phyloP scores from a whole-genome alignment of 2,888 invertebrate species.

The Ochlodes sylvanus region DNA sequence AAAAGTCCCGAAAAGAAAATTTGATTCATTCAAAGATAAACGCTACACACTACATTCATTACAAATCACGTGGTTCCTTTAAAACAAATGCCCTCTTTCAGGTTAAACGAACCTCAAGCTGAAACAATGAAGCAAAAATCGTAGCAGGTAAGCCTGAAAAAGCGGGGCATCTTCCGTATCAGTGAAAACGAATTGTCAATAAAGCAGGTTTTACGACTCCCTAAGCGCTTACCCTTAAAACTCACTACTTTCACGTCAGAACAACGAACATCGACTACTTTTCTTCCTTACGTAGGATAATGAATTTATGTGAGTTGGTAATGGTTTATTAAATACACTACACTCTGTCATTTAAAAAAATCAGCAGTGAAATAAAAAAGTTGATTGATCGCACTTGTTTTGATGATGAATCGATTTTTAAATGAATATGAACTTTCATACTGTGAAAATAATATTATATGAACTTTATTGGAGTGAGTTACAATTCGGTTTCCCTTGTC shows the following conservation, averaged over 20 bases:
- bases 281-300: slow-evolving; percentile 8
- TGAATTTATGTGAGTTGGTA: slow-evolving; percentile 20
- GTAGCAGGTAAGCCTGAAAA: slow-evolving; percentile 50
- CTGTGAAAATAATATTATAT: too few relatives aligned
- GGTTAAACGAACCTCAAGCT: slow-evolving; percentile 30
- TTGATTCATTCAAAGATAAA: neutral
- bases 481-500: too few relatives aligned
- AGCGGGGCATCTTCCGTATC: slow-evolving; percentile 49
- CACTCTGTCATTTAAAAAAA: neutral
- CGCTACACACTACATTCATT: neutral
- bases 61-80: slow-evolving; percentile 30
- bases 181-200: slow-evolving; percentile 58
- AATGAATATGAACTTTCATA: too few relatives aligned
- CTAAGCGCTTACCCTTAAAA: slow-evolving; percentile 42
- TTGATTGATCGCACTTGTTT: too few relatives aligned
- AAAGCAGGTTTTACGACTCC: slow-evolving; percentile 49
- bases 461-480: too few relatives aligned
- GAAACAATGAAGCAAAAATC: slow-evolving; percentile 39
- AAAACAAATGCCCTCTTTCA: slow-evolving; percentile 32
- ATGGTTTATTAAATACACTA: slow-evolving; percentile 9
- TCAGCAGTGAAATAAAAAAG: too few relatives aligned
- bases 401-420: too few relatives aligned
- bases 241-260: slow-evolving; percentile 43
- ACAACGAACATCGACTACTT: neutral
- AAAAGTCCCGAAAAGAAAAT: too few relatives aligned